phyloP scores from a whole-genome alignment of 1,140 invertebrate species.

The Nomia melanderi region DNA sequence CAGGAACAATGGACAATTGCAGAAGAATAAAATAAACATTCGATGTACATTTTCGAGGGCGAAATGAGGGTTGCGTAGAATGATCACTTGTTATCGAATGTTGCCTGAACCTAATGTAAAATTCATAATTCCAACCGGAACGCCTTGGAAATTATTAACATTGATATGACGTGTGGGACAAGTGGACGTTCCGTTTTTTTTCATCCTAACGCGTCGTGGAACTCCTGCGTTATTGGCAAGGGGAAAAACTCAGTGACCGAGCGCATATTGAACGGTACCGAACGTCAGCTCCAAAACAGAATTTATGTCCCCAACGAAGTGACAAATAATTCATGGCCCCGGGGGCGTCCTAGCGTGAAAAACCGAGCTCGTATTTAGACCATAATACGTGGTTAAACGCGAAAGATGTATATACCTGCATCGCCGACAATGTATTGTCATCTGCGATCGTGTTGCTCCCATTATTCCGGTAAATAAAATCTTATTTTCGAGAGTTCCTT shows the following conservation, averaged over 20 bases:
- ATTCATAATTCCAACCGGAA: background rate
- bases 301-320: conserved; percentile 43
- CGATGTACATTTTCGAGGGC: no score
- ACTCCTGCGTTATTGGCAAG: conserved; percentile 31
- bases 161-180: background rate
- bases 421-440: background rate
- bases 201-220: background rate
- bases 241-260: conserved; percentile 37
- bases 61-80: no score
- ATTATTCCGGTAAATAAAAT: background rate
- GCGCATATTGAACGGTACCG: conserved; percentile 46
- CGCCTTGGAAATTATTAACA: background rate
- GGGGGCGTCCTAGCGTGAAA: background rate
- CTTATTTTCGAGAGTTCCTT: background rate
- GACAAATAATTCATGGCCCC: conserved; percentile 45
- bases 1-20: no score
- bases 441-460: conserved; percentile 1
- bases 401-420: background rate
- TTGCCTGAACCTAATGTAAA: background rate
- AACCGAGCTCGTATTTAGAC: background rate
- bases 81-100: no score
- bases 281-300: conserved; percentile 45
- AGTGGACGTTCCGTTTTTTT: conserved; percentile 15
- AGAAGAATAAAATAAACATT: no score
- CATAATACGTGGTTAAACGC: conserved; percentile 21